These are phyloP conservation scores for Pachypanchax playfairii DNA, from an alignment of 2,113 vertebrate genomes.

Conservation along the genomic window DNA sequence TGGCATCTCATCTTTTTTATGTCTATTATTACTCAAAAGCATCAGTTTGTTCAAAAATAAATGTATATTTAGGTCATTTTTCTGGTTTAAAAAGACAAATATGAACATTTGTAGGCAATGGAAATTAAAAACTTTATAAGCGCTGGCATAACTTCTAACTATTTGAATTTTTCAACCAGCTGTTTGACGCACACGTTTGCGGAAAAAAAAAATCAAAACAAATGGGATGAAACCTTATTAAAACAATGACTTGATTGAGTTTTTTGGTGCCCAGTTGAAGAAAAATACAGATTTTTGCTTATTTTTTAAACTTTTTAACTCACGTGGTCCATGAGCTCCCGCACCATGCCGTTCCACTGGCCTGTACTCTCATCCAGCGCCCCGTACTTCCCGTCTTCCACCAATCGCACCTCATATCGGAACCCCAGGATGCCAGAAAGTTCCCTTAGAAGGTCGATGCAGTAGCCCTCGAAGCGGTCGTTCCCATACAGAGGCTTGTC, in stretches of 20 bases:
- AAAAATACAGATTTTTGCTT: no score
- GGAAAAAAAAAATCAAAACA: no score
- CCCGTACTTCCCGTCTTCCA: slow-evolving; percentile 95
- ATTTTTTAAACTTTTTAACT: slow-evolving; percentile 68
- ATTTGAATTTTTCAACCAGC: no score
- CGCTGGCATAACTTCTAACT: no score
- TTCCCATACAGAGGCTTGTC: slow-evolving; percentile 97
- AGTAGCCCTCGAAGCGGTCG: slow-evolving; percentile 96
- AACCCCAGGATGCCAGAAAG: slow-evolving; percentile 94
- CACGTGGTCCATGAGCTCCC: slow-evolving; percentile 96
- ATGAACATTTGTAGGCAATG: no score
- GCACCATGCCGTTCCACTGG: slow-evolving; percentile 98
- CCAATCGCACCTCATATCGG: slow-evolving; percentile 93
- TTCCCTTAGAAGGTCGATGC: slow-evolving; percentile 94
- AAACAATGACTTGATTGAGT: no score
- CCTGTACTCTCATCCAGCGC: slow-evolving; percentile 90
- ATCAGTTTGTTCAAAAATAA: background rate
- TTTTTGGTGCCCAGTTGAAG: no score
- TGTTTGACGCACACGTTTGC: no score
- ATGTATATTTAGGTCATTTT: background rate
- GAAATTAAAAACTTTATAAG: no score
- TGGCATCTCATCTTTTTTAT: background rate
- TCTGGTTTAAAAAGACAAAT: background rate
- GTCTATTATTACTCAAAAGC: background rate
- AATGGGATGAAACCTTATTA: no score